A percentile compares a stretch with the other conserved stretches of the same genome.
Conservation (phyloP, 2,797 vertebrate species). For the Limosa lapponica region DNA sequence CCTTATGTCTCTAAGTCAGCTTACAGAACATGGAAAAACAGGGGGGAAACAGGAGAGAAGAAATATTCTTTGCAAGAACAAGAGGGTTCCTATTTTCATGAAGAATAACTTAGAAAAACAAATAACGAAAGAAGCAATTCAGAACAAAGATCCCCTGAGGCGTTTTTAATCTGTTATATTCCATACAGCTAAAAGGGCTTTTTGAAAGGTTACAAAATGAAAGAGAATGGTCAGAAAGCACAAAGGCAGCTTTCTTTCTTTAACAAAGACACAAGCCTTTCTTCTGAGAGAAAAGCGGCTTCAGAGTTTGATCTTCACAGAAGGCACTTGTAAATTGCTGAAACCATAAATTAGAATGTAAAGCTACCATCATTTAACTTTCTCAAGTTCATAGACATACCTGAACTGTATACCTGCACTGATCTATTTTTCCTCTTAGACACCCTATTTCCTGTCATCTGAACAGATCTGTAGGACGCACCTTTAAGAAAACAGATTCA, state of each 20-base stretch:
- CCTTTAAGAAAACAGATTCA: neutral
- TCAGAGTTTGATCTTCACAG: slow-evolving; percentile 53
- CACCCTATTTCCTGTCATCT: neutral
- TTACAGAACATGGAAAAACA: neutral
- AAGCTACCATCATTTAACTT: slow-evolving; percentile 5
- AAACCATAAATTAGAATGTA: neutral
- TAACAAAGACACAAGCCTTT: slow-evolving; percentile 46
- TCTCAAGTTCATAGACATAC: neutral
- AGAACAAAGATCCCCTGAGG: slow-evolving; percentile 56
- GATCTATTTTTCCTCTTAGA: neutral
- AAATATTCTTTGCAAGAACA: slow-evolving; percentile 43
- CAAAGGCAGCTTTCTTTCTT: slow-evolving; percentile 39
- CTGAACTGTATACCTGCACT: neutral
- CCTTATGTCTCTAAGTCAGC: slow-evolving; percentile 17
- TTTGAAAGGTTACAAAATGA: slow-evolving; percentile 64
- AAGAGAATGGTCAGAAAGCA: slow-evolving; percentile 58
- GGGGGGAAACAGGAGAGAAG: neutral
- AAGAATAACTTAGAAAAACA: slow-evolving; percentile 33
- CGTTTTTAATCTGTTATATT: slow-evolving; percentile 66
- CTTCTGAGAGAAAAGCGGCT: slow-evolving; percentile 44
- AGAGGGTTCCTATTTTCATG: slow-evolving; percentile 57
- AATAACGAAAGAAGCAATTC: slow-evolving; percentile 36
- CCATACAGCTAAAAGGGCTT: slow-evolving; percentile 35
- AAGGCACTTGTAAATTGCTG: slow-evolving; percentile 18
- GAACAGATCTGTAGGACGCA: neutral